Evolutionary conservation across 2,888 invertebrate species (phyloP).

Genomic region (Polymixis lichenea): DNA sequence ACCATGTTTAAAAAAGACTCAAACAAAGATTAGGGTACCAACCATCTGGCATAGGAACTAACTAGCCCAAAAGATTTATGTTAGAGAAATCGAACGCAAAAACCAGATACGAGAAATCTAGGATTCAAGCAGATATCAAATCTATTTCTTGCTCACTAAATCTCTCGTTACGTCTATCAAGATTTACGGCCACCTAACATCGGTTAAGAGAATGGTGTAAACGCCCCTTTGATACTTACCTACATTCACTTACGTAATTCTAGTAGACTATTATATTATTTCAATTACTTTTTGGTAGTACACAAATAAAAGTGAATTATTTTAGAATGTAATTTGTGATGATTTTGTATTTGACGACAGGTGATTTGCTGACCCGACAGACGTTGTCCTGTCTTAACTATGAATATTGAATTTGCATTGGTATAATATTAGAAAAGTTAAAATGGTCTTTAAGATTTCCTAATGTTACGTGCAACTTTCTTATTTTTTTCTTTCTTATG

Average conservation of each 20-base stretch:
- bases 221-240: slow-evolving; percentile 18
- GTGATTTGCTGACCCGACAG: too few species aligned
- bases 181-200: slow-evolving; percentile 47
- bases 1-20: neutral
- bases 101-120: slow-evolving; percentile 37
- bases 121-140: slow-evolving; percentile 43
- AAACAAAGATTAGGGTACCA: neutral
- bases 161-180: slow-evolving; percentile 36
- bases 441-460: too few species aligned
- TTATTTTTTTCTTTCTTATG: too few species aligned
- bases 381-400: too few species aligned
- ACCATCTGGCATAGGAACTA: neutral
- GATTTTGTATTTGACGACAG: too few species aligned
- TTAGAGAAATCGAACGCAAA: slow-evolving; percentile 29
- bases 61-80: slow-evolving; percentile 25
- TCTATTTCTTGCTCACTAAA: slow-evolving; percentile 55
- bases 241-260: slow-evolving; percentile 50
- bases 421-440: too few species aligned
- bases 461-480: too few species aligned
- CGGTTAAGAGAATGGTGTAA: slow-evolving; percentile 38
- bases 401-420: too few species aligned
- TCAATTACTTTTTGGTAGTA: neutral
- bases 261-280: slow-evolving; percentile 2
- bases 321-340: neutral
- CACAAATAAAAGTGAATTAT: neutral